These are phyloP conservation scores for Sebastes hubbsi DNA, from an alignment of 2,797 vertebrate genomes.

Conservation along the genomic window DNA sequence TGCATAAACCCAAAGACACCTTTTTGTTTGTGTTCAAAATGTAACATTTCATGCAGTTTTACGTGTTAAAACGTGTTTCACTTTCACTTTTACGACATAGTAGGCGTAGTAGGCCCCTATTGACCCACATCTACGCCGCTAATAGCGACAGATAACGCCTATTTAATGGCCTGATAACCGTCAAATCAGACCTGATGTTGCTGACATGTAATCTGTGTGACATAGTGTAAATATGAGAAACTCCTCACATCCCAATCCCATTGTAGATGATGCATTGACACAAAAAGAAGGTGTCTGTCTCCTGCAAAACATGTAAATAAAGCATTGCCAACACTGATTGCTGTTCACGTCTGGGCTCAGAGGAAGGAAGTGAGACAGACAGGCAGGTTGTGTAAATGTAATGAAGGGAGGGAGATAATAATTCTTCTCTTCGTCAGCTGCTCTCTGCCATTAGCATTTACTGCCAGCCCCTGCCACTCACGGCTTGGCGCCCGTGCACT, in stretches of 20 bases:
- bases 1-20: too few relatives aligned
- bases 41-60: too few relatives aligned
- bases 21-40: too few relatives aligned
- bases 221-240: conserved; percentile 36
- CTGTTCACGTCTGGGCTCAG: conserved; percentile 39
- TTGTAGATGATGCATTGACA: conserved; percentile 33
- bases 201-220: conserved; percentile 28
- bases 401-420: conserved; percentile 82
- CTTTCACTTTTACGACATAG: not conserved
- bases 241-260: conserved; percentile 14
- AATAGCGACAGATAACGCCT: not conserved
- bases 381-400: conserved; percentile 73
- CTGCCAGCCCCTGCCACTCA: conserved; percentile 80
- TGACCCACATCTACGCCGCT: not conserved
- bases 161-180: not conserved
- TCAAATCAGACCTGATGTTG: not conserved
- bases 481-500: conserved; percentile 66
- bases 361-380: conserved; percentile 55
- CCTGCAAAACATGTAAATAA: conserved; percentile 72
- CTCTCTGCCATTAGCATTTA: conserved; percentile 82
- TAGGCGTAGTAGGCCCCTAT: not conserved
- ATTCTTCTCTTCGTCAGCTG: conserved; percentile 81
- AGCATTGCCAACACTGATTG: conserved; percentile 56
- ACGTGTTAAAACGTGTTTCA: not conserved
- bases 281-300: conserved; percentile 54